Evolutionary conservation across 2,113 vertebrate genomes (phyloP).

Genomic region (Pteruthius melanotis): DNA sequence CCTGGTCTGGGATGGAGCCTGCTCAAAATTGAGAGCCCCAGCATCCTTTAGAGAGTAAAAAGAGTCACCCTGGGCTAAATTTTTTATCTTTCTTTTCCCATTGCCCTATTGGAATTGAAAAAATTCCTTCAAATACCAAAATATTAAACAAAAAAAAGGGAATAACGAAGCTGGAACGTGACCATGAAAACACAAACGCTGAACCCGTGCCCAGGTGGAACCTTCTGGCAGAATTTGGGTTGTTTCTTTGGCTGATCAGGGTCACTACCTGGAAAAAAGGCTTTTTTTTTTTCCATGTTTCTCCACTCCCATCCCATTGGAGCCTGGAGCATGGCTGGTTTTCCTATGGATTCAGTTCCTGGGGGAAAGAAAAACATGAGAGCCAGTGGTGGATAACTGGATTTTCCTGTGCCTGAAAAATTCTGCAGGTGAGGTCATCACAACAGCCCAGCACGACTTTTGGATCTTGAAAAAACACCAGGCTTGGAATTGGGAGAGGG

Average conservation of each 20-base stretch:
- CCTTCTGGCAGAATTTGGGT: not conserved
- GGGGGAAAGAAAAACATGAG: not conserved
- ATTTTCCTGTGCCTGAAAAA: not conserved
- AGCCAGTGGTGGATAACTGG: not conserved
- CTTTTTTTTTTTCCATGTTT: not conserved
- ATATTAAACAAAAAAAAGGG: not conserved
- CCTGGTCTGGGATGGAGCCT: not conserved
- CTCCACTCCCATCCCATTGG: not conserved
- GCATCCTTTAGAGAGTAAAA: not conserved
- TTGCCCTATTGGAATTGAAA: not conserved
- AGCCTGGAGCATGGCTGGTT: not conserved
- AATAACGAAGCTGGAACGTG: not conserved
- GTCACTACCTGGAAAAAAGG: not conserved
- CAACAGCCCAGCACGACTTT: not conserved
- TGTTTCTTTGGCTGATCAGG: not conserved
- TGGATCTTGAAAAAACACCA: not conserved
- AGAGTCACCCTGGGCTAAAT: not conserved
- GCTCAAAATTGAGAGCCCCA: not conserved
- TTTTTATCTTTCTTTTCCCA: not conserved
- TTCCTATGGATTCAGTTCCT: not conserved
- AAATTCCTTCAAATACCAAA: not conserved
- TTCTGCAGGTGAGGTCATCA: not conserved
- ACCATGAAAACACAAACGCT: not conserved
- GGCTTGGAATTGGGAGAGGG: not conserved
- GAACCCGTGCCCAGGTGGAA: not conserved